Base-by-base conservation (phyloP, 2,888 invertebrate genomes). In the Epinotia bilunana region DNA sequence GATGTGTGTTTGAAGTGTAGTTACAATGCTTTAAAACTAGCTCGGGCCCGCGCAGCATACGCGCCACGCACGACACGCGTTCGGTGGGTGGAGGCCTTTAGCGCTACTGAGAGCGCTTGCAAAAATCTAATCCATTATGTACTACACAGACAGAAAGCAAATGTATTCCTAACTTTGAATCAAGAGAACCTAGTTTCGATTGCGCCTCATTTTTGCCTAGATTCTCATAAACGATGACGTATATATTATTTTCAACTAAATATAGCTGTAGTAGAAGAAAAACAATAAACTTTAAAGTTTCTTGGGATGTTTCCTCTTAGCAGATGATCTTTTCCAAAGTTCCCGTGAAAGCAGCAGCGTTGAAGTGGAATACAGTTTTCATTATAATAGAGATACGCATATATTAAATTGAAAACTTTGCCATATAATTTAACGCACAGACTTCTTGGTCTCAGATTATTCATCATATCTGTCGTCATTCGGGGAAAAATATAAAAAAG, bases 261-360 rank as follows among this genome's bases (percentile, higher is more conserved):
- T 43, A 43, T 49, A 23, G 0, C 46, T 43, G 46, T n/a, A 23
- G 46, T 7, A 39, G 12, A 46, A 63, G n/a, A 61, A 63, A 46
- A 43, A 63, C 18, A 43, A 49, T 64, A 64, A 20, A 49, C 20
- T 64, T 20, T 20, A 16, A 46, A 64, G 23, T 64, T 64, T 64
- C 23, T 23, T n/a, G 49, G 46, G 49, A 11, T 39, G 23, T 64
- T 61, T 33, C 39, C 23, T 46, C 18, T 64, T 23, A 49, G 46
- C 64, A 64, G 64, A 64, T 64, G 49, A 23, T 46, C 23, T 46
- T 20, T 64, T 23, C 23, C 64, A 64, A 64, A 64, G 64, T 63
- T 63, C 11, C 46, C 23, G 64, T 64, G 12, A 64, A 46, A 49
- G 43, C 49, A 16, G 23, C 64, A 23, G 23, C 58, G 5, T 53